Conservation (phyloP, 2,888 invertebrate genomes). For the Nesidiocoris tenuis region DNA sequence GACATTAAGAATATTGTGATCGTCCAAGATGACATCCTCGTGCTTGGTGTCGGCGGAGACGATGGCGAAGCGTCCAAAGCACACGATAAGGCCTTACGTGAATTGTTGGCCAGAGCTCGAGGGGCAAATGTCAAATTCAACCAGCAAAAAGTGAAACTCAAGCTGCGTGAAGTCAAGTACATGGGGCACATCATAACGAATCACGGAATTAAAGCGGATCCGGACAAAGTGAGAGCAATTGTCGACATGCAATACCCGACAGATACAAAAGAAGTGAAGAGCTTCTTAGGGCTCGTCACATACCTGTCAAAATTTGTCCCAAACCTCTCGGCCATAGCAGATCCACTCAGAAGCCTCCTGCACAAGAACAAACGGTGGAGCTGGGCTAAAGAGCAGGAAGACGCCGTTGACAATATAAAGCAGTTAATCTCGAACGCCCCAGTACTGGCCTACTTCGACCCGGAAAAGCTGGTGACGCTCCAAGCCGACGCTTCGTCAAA, state of each 20-base stretch:
- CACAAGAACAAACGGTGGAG: background rate
- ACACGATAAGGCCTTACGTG: background rate
- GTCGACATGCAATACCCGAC: background rate
- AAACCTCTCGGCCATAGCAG: background rate
- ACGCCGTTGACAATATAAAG: background rate
- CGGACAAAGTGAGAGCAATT: background rate
- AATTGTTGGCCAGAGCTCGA: background rate
- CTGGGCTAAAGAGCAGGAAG: background rate
- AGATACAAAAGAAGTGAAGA: background rate
- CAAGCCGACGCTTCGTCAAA: background rate
- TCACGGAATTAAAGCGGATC: background rate
- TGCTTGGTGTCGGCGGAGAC: background rate
- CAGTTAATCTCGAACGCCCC: background rate
- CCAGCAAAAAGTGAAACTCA: background rate
- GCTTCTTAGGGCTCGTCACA: background rate
- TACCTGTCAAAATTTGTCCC: conserved; percentile 8
- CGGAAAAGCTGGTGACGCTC: background rate
- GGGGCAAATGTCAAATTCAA: conserved; percentile 1
- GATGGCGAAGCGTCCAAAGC: conserved; percentile 3
- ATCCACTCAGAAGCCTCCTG: background rate
- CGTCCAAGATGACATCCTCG: background rate
- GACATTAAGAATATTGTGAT: background rate
- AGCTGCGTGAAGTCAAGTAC: background rate
- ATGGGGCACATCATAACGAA: background rate
- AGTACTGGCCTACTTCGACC: background rate